phyloP scores from a whole-genome alignment of 2,113 vertebrate species.

The Vidua macroura region DNA sequence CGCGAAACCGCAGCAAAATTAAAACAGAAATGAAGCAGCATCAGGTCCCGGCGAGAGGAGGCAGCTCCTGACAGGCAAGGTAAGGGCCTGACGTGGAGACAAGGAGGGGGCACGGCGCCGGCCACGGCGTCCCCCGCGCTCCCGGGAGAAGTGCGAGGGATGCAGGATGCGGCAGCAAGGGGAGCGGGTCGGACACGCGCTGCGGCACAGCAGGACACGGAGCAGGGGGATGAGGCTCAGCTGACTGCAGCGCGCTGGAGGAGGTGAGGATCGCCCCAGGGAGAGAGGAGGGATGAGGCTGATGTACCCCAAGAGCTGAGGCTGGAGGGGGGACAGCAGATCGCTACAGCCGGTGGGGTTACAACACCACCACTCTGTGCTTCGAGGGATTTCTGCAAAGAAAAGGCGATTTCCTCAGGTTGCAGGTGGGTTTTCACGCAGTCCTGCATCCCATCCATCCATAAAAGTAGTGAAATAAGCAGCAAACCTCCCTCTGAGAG shows the following conservation, averaged over 20 bases:
- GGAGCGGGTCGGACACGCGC: neutral
- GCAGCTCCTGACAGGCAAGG: conserved; percentile 17
- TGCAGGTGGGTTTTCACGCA: neutral
- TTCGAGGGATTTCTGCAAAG: neutral
- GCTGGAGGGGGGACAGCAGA: accelerated
- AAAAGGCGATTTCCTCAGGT: neutral
- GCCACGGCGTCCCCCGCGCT: neutral
- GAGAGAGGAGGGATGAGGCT: neutral
- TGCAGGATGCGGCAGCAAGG: neutral
- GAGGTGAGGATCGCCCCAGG: neutral
- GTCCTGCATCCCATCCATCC: neutral
- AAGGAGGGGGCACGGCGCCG: neutral
- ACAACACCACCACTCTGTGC: accelerated
- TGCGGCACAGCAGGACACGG: neutral
- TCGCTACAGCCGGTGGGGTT: accelerated
- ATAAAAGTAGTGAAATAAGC: neutral
- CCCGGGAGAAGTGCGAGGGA: neutral
- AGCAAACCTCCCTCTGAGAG: neutral
- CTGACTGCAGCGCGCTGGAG: neutral
- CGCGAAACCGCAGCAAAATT: conserved; percentile 34
- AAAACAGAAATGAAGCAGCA: conserved; percentile 40
- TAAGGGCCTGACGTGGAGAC: neutral
- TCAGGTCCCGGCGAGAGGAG: conserved; percentile 5
- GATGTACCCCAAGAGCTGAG: neutral
- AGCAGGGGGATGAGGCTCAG: neutral